Evolutionary conservation across 2,797 vertebrate species (phyloP).

Genomic region (Oryzias sinensis): DNA sequence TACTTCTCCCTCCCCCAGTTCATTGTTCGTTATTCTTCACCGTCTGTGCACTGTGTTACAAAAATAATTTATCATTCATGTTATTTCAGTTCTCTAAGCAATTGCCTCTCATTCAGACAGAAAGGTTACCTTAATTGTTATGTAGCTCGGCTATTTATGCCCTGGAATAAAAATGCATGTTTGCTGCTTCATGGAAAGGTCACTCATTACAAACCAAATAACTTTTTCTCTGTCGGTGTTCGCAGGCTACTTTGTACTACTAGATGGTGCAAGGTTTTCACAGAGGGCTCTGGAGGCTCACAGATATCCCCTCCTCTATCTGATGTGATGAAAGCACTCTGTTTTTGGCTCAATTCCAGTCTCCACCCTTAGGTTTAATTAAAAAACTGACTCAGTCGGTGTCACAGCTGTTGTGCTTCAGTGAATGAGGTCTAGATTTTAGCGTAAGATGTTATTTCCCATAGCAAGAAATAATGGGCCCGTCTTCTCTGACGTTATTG

Average conservation of each 20-base stretch:
- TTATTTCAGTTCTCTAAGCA: conserved; percentile 80
- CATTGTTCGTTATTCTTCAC: conserved; percentile 69
- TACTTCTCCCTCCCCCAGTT: conserved; percentile 66
- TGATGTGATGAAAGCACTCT: conserved; percentile 53
- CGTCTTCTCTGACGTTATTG: too few relatives aligned
- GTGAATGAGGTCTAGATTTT: neutral
- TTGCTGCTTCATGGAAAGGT: conserved; percentile 79
- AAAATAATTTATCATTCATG: conserved; percentile 84
- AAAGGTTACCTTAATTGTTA: conserved; percentile 85
- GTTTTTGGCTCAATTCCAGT: conserved; percentile 20
- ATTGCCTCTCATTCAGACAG: conserved; percentile 82
- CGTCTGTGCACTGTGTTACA: conserved; percentile 72
- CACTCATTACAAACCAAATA: conserved; percentile 78
- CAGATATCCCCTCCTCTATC: conserved; percentile 41
- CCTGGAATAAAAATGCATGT: conserved; percentile 79
- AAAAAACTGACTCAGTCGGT: conserved; percentile 2
- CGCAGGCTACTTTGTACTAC: conserved; percentile 63
- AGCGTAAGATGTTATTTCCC: conserved; percentile 5
- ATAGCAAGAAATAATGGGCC: conserved; percentile 2
- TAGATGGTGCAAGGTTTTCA: conserved; percentile 63
- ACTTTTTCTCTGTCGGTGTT: conserved; percentile 66
- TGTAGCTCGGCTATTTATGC: conserved; percentile 84
- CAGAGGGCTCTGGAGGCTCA: conserved; percentile 52
- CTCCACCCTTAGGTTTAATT: neutral
- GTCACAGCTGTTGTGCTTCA: neutral